Evolutionary conservation across 1,140 invertebrate species (phyloP), one percentile per base, ranked within the genome.

Genomic region (Acyrthosiphon pisum): DNA sequence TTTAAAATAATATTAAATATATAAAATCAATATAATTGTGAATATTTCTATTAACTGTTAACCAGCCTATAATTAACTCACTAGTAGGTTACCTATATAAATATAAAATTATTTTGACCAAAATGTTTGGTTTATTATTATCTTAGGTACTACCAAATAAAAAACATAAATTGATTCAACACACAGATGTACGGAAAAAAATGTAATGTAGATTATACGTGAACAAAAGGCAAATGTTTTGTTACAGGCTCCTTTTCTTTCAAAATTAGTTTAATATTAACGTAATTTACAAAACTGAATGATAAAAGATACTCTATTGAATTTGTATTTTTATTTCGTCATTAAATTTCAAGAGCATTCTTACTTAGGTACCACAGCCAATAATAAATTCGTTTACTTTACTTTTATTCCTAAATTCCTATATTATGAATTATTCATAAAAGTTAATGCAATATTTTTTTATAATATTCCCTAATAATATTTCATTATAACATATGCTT

Each of bases 261-360:
- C 30, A 44, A 46, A 86, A 86, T 86, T 86, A n/a, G 23, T n/a
- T 30, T 86, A n/a, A 86, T 86, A 30, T 86, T 87, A 50, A 87
- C 30, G 48, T 87, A 22, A 87, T 86, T 86, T 46, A n/a, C 4
- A 41, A 86, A 46, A 86, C 8, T 86, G 3, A 48, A 46, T 46
- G 23, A 84, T 84, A 44, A 84, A 44, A 44, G 1, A 48, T 86
- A 86, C 26, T 11, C 81, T 44, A n/a, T 76, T n/a, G 3, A 35
- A 76, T 35, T 86, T 86, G 26, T 44, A 84, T 84, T 84, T 84
- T 86, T 86, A 86, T n/a, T 86, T 46, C 4, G 3, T 46, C 41
- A 46, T 86, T 30, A 46, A 86, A 26, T 46, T 46, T 44, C 46
- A 86, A 0, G 23, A 86, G n/a, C 23, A 18, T 18, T n/a, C 23